These are phyloP conservation scores for Apaloderma vittatum DNA, from an alignment of 2,113 vertebrate genomes.

Conservation along the genomic window DNA sequence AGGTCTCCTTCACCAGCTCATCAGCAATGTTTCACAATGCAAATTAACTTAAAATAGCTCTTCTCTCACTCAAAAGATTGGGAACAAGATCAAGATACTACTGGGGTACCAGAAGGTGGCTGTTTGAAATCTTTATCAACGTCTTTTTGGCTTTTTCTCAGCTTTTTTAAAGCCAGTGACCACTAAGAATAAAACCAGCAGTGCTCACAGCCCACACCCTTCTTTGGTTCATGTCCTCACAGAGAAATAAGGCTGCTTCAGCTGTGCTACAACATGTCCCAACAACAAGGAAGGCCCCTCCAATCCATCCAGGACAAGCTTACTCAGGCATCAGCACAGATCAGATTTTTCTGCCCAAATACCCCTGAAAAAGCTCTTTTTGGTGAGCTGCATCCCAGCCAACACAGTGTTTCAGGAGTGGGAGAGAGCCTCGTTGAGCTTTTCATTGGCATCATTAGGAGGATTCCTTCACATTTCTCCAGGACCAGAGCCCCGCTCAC, in stretches of 20 bases:
- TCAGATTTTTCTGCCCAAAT: neutral
- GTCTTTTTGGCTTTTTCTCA: neutral
- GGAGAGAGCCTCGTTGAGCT: neutral
- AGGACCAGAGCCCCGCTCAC: neutral
- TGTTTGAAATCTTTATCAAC: neutral
- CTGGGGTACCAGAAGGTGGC: neutral
- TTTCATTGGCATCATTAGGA: neutral
- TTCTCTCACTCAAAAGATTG: neutral
- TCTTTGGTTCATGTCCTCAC: accelerated
- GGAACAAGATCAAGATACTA: neutral
- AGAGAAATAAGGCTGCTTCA: neutral
- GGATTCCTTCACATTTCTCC: neutral
- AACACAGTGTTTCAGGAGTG: neutral
- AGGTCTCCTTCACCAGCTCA: neutral
- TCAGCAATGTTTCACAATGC: accelerated
- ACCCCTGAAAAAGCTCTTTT: neutral
- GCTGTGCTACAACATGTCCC: neutral
- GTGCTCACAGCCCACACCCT: neutral
- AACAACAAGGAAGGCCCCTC: neutral
- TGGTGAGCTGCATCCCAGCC: neutral
- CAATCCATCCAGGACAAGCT: neutral
- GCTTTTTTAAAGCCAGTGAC: neutral
- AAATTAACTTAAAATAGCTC: constrained; percentile 25
- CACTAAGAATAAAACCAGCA: neutral
- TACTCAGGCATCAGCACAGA: neutral